A percentile compares a stretch with the other conserved stretches of the same genome.
Conservation (phyloP, 2,113 vertebrate species). For the Uria lomvia region DNA sequence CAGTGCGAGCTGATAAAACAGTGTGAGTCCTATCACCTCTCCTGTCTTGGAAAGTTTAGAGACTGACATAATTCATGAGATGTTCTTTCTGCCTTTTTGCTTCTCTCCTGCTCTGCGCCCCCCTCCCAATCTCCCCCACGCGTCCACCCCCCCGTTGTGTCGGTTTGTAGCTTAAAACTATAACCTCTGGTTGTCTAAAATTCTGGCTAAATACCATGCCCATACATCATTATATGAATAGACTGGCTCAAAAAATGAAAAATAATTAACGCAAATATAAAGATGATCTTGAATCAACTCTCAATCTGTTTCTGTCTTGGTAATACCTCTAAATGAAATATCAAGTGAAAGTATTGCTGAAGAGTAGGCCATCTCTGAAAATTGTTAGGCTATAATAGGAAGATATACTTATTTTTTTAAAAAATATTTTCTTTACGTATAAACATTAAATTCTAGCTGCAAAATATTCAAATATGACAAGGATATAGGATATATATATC, state of each 20-base stretch:
- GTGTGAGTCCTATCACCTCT: neutral
- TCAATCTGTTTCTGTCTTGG: neutral
- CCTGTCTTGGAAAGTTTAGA: neutral
- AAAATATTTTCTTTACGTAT: neutral
- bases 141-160: neutral
- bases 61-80: neutral
- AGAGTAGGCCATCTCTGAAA: neutral
- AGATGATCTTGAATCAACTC: neutral
- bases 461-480: neutral
- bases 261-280: neutral
- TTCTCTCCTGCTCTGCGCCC: neutral
- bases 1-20: neutral
- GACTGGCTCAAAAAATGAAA: neutral
- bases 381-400: neutral
- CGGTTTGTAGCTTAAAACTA: neutral
- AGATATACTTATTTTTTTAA: neutral
- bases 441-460: neutral
- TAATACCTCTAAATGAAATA: neutral
- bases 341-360: neutral
- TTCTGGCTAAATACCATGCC: neutral
- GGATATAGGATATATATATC: neutral
- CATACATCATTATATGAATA: neutral
- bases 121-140: too few relatives aligned
- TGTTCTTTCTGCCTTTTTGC: neutral
- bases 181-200: neutral